Percentiles rank a stretch among this genome's conserved stretches.
phyloP scores from a whole-genome alignment of 2,113 vertebrate species.

The Menura novaehollandiae region DNA sequence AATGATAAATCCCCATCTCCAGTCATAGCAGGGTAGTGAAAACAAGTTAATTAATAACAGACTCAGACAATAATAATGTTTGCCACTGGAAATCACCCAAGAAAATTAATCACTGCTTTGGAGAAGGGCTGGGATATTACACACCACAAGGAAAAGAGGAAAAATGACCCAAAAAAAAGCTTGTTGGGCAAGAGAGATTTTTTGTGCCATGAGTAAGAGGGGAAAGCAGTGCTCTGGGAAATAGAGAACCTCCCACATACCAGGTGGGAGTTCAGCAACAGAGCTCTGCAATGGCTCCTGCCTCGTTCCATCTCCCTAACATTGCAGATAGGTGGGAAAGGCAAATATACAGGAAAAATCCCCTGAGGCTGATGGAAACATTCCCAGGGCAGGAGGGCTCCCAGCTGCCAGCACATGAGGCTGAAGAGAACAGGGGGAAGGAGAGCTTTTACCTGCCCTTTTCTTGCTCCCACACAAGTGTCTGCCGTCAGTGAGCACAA shows the following conservation, averaged over 20 bases:
- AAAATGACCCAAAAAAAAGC: not conserved
- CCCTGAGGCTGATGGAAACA: not conserved
- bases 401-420: not conserved
- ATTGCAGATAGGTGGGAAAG: accelerated
- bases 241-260: accelerated
- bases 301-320: not conserved
- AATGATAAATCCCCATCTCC: not conserved
- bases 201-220: accelerated
- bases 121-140: not conserved
- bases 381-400: not conserved
- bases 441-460: not conserved
- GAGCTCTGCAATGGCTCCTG: not conserved
- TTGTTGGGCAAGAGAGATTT: not conserved
- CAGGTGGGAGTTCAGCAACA: not conserved
- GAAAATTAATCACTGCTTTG: not conserved
- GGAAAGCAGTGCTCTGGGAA: not conserved
- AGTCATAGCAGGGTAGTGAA: not conserved
- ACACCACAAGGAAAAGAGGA: not conserved
- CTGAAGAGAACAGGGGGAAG: not conserved
- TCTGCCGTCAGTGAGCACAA: not conserved
- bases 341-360: not conserved
- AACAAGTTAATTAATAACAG: not conserved
- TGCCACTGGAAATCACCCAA: not conserved
- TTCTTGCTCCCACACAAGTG: not conserved
- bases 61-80: not conserved